Conservation (phyloP, 2,113 vertebrate species). For the Aptenodytes forsteri region DNA sequence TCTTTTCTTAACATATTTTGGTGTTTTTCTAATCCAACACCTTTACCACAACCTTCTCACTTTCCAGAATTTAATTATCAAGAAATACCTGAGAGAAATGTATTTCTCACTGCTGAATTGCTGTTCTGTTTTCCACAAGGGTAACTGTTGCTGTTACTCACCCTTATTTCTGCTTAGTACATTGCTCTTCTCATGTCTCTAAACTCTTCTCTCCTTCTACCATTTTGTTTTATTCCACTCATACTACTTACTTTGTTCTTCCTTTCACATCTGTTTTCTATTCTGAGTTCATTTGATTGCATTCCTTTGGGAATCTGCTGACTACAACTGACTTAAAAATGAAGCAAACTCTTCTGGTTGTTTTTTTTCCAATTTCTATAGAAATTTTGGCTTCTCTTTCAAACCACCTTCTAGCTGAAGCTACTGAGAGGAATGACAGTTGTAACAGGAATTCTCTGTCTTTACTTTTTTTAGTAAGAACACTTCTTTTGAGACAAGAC, state of each 20-base stretch:
- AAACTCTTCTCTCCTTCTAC: neutral
- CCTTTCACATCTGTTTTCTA: neutral
- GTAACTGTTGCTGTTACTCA: neutral
- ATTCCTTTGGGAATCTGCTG: neutral
- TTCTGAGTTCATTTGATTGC: neutral
- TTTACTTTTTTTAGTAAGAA: neutral
- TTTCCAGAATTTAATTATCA: neutral
- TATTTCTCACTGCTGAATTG: neutral
- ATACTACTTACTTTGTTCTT: neutral
- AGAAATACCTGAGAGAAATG: neutral
- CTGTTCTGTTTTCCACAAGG: neutral
- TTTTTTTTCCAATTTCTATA: neutral
- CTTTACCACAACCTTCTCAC: neutral
- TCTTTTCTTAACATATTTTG: neutral
- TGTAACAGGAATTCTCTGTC: neutral
- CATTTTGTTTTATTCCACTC: neutral
- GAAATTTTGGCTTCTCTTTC: neutral
- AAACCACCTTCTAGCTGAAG: neutral
- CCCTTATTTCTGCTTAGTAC: neutral
- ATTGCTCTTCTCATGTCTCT: neutral
- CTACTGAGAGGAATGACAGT: neutral
- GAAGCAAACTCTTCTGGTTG: neutral
- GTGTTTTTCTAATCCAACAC: neutral
- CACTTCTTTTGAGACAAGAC: neutral
- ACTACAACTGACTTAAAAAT: neutral